Conservation (phyloP, 2,888 invertebrate species). For the Laothoe populi region DNA sequence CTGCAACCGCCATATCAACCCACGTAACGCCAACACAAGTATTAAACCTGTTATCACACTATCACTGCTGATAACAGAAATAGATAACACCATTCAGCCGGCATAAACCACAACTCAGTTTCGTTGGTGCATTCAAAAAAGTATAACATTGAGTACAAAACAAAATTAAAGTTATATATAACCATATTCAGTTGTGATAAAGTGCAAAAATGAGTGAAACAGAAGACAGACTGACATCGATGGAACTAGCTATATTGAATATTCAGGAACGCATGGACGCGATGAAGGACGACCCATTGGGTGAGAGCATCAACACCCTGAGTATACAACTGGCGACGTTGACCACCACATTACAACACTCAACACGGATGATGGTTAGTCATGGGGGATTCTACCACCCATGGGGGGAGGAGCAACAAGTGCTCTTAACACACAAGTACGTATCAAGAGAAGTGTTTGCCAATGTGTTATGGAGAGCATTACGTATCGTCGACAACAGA, state of each 20-base stretch:
- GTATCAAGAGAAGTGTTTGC: slow-evolving; percentile 16
- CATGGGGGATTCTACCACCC: not conserved
- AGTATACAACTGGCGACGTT: not conserved
- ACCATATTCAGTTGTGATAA: not conserved
- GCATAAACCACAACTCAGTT: too few relatives aligned
- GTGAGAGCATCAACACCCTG: not conserved
- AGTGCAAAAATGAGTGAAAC: slow-evolving; percentile 7
- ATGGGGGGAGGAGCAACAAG: slow-evolving; percentile 1
- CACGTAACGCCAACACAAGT: too few relatives aligned
- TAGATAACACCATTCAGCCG: too few relatives aligned
- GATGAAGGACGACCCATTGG: not conserved
- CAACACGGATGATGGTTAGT: not conserved
- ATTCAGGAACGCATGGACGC: not conserved
- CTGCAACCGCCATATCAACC: too few relatives aligned
- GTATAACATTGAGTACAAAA: too few relatives aligned
- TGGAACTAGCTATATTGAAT: not conserved
- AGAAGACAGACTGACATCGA: not conserved
- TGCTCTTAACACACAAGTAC: not conserved
- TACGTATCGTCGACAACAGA: not conserved
- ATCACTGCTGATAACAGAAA: too few relatives aligned
- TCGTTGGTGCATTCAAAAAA: too few relatives aligned
- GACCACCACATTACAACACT: not conserved
- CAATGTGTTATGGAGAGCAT: slow-evolving; percentile 13
- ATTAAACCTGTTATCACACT: too few relatives aligned
- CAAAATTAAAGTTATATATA: not conserved